Percentiles rank a stretch among this genome's conserved stretches.
Evolutionary conservation across 2,888 invertebrate species (phyloP).

Genomic region (Syrphus vitripennis): DNA sequence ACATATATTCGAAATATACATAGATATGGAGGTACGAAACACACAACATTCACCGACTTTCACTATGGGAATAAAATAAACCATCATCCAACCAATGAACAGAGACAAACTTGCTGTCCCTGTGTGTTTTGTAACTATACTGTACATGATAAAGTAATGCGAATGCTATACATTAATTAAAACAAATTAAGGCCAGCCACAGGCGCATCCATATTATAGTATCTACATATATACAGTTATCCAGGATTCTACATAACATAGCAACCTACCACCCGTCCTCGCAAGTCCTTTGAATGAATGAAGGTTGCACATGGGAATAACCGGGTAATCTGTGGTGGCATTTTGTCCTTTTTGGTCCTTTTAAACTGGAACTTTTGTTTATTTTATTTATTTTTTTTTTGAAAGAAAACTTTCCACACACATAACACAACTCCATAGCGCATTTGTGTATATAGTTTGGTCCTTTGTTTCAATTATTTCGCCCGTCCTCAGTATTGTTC

Average conservation of each 20-base stretch:
- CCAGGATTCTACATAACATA: slow-evolving; percentile 26
- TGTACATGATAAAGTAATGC: slow-evolving; percentile 61
- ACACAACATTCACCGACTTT: slow-evolving; percentile 50
- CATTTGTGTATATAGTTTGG: slow-evolving; percentile 43
- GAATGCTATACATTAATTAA: slow-evolving; percentile 69
- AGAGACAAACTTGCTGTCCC: slow-evolving; percentile 33
- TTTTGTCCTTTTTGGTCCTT: slow-evolving; percentile 26
- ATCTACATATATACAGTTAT: not conserved
- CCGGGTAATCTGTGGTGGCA: slow-evolving; percentile 55
- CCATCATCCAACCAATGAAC: slow-evolving; percentile 58
- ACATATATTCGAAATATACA: not conserved
- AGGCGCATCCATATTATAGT: slow-evolving; percentile 34
- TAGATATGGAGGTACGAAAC: not conserved
- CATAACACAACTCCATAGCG: not conserved
- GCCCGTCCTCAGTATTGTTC: slow-evolving; percentile 1
- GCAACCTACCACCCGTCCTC: not conserved
- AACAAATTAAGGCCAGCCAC: slow-evolving; percentile 65
- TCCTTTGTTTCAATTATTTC: slow-evolving; percentile 69
- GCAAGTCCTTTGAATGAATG: slow-evolving; percentile 19
- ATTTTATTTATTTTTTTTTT: not conserved
- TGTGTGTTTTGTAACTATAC: slow-evolving; percentile 26
- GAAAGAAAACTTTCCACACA: slow-evolving; percentile 46
- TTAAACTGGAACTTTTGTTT: slow-evolving; percentile 9
- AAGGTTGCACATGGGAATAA: slow-evolving; percentile 58
- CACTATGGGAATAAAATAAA: slow-evolving; percentile 59